These are phyloP conservation scores for Polypterus bichir DNA, from an alignment of 2,113 vertebrate species.

Conservation along the genomic window DNA sequence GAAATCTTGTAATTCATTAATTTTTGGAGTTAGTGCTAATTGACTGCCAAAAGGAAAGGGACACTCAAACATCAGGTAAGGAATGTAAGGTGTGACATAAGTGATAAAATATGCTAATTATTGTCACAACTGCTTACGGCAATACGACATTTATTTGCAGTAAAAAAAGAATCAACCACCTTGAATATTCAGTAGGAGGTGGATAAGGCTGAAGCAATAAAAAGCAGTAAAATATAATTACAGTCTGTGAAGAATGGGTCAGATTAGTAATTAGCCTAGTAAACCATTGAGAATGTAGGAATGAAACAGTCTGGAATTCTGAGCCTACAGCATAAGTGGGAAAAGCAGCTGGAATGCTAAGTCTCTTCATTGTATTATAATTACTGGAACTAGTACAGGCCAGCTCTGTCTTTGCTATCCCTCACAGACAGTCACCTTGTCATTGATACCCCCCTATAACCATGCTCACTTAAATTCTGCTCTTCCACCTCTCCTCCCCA, in stretches of 20 bases:
- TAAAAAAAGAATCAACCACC: constrained; percentile 1
- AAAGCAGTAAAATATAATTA: constrained; percentile 62
- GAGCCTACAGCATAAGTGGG: constrained; percentile 58
- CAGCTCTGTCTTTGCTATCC: constrained; percentile 46
- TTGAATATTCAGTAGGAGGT: constrained; percentile 34
- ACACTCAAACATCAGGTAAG: too few relatives aligned
- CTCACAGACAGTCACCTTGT: constrained; percentile 44
- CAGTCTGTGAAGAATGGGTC: constrained; percentile 52
- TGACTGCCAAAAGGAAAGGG: too few relatives aligned
- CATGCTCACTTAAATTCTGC: constrained; percentile 15
- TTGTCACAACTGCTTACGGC: too few relatives aligned
- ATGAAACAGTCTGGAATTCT: constrained; percentile 55
- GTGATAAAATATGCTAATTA: too few relatives aligned
- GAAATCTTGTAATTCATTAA: too few relatives aligned
- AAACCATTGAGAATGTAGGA: constrained; percentile 58
- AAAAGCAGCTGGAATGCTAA: constrained; percentile 45
- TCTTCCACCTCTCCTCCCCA: constrained; percentile 28
- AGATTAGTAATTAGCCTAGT: constrained; percentile 60
- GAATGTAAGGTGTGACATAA: too few relatives aligned
- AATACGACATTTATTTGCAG: too few relatives aligned
- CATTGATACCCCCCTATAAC: constrained; percentile 35
- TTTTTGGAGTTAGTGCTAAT: too few relatives aligned
- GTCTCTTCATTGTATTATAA: constrained; percentile 47
- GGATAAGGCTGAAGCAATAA: constrained; percentile 47
- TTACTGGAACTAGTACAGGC: constrained; percentile 45